Conservation (phyloP, 92 coral and sea anemone genomes). For the Actinostola sp. region DNA sequence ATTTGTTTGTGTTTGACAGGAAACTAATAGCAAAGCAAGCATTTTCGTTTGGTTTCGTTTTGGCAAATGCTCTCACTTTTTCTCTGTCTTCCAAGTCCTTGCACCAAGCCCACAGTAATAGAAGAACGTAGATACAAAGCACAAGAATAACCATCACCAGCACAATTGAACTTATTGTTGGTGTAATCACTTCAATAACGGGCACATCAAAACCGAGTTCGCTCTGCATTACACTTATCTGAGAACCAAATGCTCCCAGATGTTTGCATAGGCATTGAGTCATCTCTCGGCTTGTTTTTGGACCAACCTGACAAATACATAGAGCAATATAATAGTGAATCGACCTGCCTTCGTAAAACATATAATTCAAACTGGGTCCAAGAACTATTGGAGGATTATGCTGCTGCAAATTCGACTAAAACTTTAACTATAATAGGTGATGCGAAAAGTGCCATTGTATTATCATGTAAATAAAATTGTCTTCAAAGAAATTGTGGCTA, state of each 20-base stretch:
- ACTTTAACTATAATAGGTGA: too few relatives aligned
- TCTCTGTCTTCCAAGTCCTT: constrained; percentile 60
- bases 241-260: constrained; percentile 79
- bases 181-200: constrained; percentile 22
- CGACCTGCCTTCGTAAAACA: too few relatives aligned
- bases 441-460: too few relatives aligned
- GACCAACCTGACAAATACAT: constrained; percentile 63
- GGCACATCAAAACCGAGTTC: constrained; percentile 50
- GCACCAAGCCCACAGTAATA: constrained; percentile 72
- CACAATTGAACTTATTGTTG: constrained; percentile 39
- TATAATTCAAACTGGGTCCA: too few relatives aligned
- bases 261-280: constrained; percentile 74
- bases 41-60: neutral
- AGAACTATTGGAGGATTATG: too few relatives aligned
- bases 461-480: too few relatives aligned
- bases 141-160: constrained; percentile 58
- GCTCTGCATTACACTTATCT: constrained; percentile 48
- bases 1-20: too few relatives aligned
- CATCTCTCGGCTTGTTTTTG: constrained; percentile 35
- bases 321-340: too few relatives aligned
- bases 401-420: too few relatives aligned
- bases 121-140: constrained; percentile 58
- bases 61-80: constrained; percentile 43
- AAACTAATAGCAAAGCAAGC: neutral
- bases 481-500: too few relatives aligned